phyloP scores from a whole-genome alignment of 2,797 vertebrate genomes.

The Lithobates pipiens region DNA sequence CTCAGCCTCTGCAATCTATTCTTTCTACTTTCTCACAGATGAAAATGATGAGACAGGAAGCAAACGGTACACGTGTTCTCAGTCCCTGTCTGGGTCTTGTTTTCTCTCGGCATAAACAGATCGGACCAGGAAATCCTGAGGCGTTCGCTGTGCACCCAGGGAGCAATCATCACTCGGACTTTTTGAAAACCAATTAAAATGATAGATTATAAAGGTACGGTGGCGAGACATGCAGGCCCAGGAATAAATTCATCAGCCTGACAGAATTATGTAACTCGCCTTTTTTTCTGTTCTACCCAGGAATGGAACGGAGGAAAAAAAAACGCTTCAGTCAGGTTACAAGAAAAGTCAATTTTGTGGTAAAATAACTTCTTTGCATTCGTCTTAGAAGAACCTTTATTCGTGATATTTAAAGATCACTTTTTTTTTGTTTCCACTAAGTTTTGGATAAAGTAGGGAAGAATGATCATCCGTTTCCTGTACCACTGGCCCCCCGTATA shows the following conservation, averaged over 20 bases:
- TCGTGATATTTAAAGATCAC: no score
- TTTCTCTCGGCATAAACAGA: neutral
- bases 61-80: neutral
- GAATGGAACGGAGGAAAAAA: neutral
- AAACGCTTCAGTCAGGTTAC: conserved; percentile 1
- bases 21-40: neutral
- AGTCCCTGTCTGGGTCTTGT: conserved; percentile 5
- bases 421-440: no score
- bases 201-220: conserved; percentile 60
- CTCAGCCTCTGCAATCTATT: neutral
- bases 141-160: neutral
- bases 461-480: no score
- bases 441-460: no score
- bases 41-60: neutral
- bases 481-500: no score
- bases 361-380: neutral
- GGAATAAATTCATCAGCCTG: conserved; percentile 63
- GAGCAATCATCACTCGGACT: conserved; percentile 48
- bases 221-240: conserved; percentile 26
- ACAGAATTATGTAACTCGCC: conserved; percentile 57
- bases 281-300: conserved; percentile 24
- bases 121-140: conserved; percentile 15
- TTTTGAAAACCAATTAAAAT: conserved; percentile 66
- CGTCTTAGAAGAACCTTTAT: no score
- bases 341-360: neutral